Evolutionary conservation across 1,140 invertebrate species (phyloP).

Genomic region (Ooceraea biroi): DNA sequence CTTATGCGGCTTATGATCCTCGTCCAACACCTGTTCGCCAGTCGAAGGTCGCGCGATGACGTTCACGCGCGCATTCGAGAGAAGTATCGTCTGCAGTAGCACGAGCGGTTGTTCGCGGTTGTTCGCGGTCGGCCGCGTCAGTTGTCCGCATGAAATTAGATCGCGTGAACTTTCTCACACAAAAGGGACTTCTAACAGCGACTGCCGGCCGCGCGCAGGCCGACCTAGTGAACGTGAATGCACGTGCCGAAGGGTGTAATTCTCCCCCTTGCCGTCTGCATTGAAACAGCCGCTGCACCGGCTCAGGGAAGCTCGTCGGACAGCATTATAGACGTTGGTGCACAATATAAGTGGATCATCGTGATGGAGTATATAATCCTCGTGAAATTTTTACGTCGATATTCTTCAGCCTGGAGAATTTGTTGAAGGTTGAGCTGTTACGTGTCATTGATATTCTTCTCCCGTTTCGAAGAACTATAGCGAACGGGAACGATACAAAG

Average conservation of each 20-base stretch:
- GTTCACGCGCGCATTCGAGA: neutral
- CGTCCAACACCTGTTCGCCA: conserved; percentile 29
- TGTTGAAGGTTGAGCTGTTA: too few relatives aligned
- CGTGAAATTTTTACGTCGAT: neutral
- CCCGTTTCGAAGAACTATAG: too few relatives aligned
- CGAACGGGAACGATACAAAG: too few relatives aligned
- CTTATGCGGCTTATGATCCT: neutral
- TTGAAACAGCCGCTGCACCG: conserved; percentile 11
- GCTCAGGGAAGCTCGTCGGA: neutral
- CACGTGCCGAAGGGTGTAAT: conserved; percentile 27
- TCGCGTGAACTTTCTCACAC: conserved; percentile 34
- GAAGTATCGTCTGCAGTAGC: neutral
- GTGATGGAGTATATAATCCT: neutral
- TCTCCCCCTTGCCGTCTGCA: conserved; percentile 3
- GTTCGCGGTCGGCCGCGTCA: conserved; percentile 2
- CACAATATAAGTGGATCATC: neutral
- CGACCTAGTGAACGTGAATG: conserved; percentile 33
- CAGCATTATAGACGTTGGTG: conserved; percentile 7
- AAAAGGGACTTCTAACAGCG: conserved; percentile 36
- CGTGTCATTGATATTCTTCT: too few relatives aligned
- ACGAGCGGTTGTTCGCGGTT: conserved; percentile 4
- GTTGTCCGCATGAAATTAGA: conserved; percentile 49
- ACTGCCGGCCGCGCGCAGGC: neutral
- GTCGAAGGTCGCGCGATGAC: conserved; percentile 45
- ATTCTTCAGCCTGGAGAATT: neutral